Base-by-base conservation (phyloP, 2,113 vertebrate genomes). In the Mormyrus iriodes region DNA sequence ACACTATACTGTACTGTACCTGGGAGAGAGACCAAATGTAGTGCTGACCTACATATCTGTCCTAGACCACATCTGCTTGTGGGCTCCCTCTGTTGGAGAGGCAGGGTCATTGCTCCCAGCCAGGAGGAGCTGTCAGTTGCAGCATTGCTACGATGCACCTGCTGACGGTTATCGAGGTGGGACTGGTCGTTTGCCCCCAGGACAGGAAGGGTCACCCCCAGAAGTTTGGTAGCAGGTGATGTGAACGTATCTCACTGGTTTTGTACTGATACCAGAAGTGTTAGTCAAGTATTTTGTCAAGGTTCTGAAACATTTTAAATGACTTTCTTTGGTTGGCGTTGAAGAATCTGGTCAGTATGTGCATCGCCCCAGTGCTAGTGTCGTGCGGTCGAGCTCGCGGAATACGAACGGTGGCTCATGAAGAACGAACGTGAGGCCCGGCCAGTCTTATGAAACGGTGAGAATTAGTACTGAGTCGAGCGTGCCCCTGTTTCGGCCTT, bases 11-110 rank as follows among this genome's bases (percentile, higher is more conserved):
- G 73, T 79, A 79, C 73, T 12, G 19, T 65, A 52, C 65, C 44
- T 31, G 27, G 8, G 65, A 9, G 44, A 61, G n/a, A 2, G 27
- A 51, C 42, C 27, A 31, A 35, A 88, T 48, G 88, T 24, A 48
- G 8, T 44, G 2, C 39, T 86, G 82, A 89, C 89, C 89, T 86
- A 89, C 46, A 86, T 89, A 86, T 89, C 10, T 9, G 27, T n/a
- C 3, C 44, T 39, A 48, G 58, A 65, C 44, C 44, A 52, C 21
- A 69, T 86, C 58, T 86, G 89, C 53, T 86, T 55, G 58, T 39
- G 82, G 42, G 89, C 89, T 69, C 55, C 84, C 27, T 69, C 89
- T 89, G 24, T 27, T 86, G 89, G 53, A 17, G 53, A 10, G 44
- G 84, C 46, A 19, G 15, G 24, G 35, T 39, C 24, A 85, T 83